A percentile compares a stretch with the other conserved stretches of the same genome.
Evolutionary conservation across 2,113 vertebrate species (phyloP).

Genomic region (Forbesichthys papilliferus): DNA sequence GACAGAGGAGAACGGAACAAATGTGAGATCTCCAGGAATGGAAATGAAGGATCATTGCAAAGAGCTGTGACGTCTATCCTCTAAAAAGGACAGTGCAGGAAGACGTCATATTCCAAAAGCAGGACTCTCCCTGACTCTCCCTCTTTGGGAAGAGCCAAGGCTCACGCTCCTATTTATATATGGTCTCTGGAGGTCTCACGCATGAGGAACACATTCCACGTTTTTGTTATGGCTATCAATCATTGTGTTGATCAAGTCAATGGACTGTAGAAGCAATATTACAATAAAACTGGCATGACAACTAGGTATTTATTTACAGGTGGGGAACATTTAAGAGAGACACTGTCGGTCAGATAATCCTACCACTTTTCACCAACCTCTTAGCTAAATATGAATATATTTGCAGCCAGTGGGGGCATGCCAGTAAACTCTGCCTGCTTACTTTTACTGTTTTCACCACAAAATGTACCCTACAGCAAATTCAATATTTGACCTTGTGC

Average conservation of each 20-base stretch:
- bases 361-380: constrained; percentile 4
- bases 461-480: constrained; percentile 4
- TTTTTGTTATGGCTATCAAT: constrained; percentile 9
- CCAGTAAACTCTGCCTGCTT: constrained; percentile 22
- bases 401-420: constrained; percentile 8
- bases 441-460: constrained; percentile 17
- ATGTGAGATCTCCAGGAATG: constrained; percentile 6
- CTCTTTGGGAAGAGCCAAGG: constrained; percentile 38
- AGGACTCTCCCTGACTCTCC: not conserved
- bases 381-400: constrained; percentile 43
- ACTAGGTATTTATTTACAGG: not conserved
- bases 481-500: not conserved
- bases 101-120: constrained; percentile 27
- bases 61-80: constrained; percentile 18
- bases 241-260: constrained; percentile 8
- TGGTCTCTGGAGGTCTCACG: constrained; percentile 13
- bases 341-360: constrained; percentile 20
- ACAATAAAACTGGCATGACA: not conserved
- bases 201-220: constrained; percentile 7
- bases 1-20: constrained; percentile 16
- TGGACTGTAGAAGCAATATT: not conserved
- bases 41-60: constrained; percentile 37
- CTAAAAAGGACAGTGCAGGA: constrained; percentile 28
- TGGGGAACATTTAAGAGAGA: constrained; percentile 16
- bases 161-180: not conserved